A percentile compares a stretch with the other conserved stretches of the same genome.
These are phyloP conservation scores for Mormyrus lacerda DNA, from an alignment of 2,113 vertebrate genomes.

Conservation along the genomic window DNA sequence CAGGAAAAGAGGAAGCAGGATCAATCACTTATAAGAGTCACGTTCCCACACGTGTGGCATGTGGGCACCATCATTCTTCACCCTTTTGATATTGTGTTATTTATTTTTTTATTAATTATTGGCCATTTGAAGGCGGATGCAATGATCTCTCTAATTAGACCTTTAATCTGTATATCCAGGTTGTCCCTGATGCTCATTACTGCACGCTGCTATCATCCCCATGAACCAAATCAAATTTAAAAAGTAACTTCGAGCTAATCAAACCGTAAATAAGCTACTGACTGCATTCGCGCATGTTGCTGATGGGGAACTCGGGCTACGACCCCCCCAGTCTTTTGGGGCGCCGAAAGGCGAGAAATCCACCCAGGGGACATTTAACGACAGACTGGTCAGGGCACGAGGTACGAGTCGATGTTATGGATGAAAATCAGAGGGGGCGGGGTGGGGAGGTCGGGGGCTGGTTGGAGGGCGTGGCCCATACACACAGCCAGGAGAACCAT, in stretches of 20 bases:
- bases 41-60: neutral
- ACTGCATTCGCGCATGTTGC: neutral
- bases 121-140: neutral
- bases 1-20: neutral
- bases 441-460: neutral
- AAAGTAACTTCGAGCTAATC: neutral
- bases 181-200: neutral
- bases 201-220: neutral
- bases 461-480: neutral
- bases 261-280: neutral
- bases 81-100: neutral
- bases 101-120: neutral
- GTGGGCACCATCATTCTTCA: neutral
- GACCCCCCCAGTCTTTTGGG: slow-evolving; percentile 31
- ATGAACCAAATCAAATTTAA: neutral
- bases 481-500: neutral
- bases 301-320: slow-evolving; percentile 14
- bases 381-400: slow-evolving; percentile 41
- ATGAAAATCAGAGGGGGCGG: neutral
- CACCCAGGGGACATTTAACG: slow-evolving; percentile 30
- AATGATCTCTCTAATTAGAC: neutral
- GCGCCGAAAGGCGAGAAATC: slow-evolving; percentile 48
- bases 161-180: neutral
- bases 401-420: slow-evolving; percentile 22
- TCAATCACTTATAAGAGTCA: neutral